Percentiles rank a stretch among this genome's conserved stretches.
Conservation (phyloP, 1,140 invertebrate genomes). For the Atta texana region DNA sequence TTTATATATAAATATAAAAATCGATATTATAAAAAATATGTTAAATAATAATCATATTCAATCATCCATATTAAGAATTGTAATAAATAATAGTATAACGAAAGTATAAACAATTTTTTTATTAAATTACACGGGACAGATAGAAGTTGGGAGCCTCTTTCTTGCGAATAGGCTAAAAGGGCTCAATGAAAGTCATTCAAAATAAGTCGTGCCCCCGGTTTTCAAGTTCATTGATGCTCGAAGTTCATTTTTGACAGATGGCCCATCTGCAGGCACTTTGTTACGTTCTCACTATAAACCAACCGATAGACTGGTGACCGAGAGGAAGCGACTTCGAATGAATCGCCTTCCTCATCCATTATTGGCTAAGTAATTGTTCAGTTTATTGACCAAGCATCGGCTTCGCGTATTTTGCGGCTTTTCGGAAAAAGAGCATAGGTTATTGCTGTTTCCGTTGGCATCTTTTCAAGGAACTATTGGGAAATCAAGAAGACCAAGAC, state of each 20-base stretch:
- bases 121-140: neutral
- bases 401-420: conserved; percentile 82
- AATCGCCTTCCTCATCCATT: conserved; percentile 81
- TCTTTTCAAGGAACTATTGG: conserved; percentile 48
- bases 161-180: conserved; percentile 33
- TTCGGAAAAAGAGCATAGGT: conserved; percentile 77
- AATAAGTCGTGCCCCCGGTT: conserved; percentile 76
- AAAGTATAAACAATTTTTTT: conserved; percentile 17
- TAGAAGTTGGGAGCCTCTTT: conserved; percentile 57
- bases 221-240: conserved; percentile 83
- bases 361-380: conserved; percentile 85
- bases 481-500: conserved; percentile 55
- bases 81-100: too few relatives aligned
- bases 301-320: conserved; percentile 39
- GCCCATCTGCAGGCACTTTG: conserved; percentile 83
- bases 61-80: neutral
- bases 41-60: conserved; percentile 11
- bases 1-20: neutral
- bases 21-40: neutral
- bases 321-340: conserved; percentile 57
- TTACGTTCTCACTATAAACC: conserved; percentile 62
- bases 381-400: conserved; percentile 77
- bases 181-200: conserved; percentile 81
- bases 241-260: conserved; percentile 83
- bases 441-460: conserved; percentile 84